Evolutionary conservation across 2,113 vertebrate species (phyloP).

Genomic region (Hemiprocne comata): DNA sequence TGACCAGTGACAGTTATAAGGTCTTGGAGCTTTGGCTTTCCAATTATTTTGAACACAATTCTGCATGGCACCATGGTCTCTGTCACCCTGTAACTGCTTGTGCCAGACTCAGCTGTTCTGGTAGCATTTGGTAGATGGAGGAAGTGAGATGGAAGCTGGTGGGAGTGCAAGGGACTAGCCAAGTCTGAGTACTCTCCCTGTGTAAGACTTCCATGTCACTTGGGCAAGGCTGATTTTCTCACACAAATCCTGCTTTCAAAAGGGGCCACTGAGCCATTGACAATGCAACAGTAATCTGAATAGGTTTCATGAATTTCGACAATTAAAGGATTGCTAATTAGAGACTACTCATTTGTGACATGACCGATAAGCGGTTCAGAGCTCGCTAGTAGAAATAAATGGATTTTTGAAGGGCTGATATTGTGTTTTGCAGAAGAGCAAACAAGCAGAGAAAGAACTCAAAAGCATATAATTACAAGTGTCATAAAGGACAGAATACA

Average conservation of each 20-base stretch:
- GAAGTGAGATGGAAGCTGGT: not conserved
- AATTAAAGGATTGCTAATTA: constrained; percentile 17
- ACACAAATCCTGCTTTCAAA: not conserved
- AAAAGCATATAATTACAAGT: constrained; percentile 34
- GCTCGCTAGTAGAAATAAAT: not conserved
- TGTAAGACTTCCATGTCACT: not conserved
- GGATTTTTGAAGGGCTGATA: constrained; percentile 26
- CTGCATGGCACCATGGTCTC: not conserved
- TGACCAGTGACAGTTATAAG: not conserved
- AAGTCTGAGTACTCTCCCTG: not conserved
- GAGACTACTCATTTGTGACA: not conserved
- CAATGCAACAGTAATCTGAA: not conserved
- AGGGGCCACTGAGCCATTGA: not conserved
- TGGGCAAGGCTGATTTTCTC: not conserved
- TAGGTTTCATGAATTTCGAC: not conserved
- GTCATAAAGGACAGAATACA: constrained; percentile 41
- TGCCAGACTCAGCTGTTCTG: not conserved
- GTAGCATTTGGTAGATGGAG: not conserved
- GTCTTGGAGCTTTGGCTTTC: not conserved
- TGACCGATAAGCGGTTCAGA: not conserved
- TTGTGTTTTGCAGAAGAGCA: constrained; percentile 15
- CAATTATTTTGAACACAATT: not conserved
- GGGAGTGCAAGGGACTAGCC: not conserved
- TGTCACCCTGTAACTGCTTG: not conserved
- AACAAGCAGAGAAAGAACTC: constrained; percentile 8